Evolutionary conservation across 2,113 vertebrate species (phyloP).

Genomic region (Nerophis lumbriciformis): DNA sequence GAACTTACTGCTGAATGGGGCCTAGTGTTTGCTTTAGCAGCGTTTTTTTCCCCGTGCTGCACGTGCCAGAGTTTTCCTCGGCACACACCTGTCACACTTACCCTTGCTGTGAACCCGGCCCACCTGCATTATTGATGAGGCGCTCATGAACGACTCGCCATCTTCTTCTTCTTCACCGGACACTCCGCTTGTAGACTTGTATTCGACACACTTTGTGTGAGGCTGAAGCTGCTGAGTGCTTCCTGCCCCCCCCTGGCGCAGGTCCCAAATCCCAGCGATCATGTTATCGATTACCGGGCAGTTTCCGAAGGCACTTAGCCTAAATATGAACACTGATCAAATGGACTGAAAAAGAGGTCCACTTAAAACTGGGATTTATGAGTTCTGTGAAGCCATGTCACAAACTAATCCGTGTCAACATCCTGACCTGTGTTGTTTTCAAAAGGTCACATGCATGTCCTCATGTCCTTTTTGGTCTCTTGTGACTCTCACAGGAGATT

Average conservation of each 20-base stretch:
- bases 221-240: conserved; percentile 20
- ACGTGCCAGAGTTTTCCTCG: conserved; percentile 18
- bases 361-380: conserved; percentile 15
- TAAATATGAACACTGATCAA: conserved; percentile 55
- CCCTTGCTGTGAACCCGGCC: conserved; percentile 46
- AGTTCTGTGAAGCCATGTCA: conserved; percentile 4
- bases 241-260: conserved; percentile 5
- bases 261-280: conserved; percentile 23
- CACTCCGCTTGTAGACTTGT: conserved; percentile 7
- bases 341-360: conserved; percentile 33
- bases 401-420: neutral
- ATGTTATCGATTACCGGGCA: conserved; percentile 51
- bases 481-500: conserved; percentile 41
- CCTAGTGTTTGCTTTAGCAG: conserved; percentile 7
- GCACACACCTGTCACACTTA: conserved; percentile 52
- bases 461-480: conserved; percentile 16
- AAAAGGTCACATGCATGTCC: conserved; percentile 43
- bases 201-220: conserved; percentile 10
- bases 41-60: conserved; percentile 12
- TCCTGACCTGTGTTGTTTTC: neutral
- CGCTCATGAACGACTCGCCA: conserved; percentile 16
- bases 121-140: conserved; percentile 58
- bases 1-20: too few relatives aligned
- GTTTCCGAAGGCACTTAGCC: conserved; percentile 56
- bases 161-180: conserved; percentile 25